Evolutionary conservation across 2,888 invertebrate genomes (phyloP).

Genomic region (Acleris sparsana): DNA sequence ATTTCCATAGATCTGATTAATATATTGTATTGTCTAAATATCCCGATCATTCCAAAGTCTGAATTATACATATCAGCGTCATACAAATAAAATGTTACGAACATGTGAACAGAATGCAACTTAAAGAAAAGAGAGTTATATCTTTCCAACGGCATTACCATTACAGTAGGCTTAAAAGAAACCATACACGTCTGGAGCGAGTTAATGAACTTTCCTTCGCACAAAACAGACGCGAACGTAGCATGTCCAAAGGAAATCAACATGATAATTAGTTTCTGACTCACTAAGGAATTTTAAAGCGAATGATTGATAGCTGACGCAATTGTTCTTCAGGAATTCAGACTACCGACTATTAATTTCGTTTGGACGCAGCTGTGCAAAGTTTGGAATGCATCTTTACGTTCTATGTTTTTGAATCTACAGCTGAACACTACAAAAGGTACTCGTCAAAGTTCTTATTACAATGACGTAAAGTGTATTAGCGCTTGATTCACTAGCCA

Average conservation of each 20-base stretch:
- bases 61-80: not conserved
- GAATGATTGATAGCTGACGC: slow-evolving; percentile 55
- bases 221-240: slow-evolving; percentile 34
- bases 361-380: slow-evolving; percentile 16
- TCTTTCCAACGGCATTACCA: slow-evolving; percentile 14
- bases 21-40: no score
- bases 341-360: slow-evolving; percentile 12
- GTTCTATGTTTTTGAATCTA: slow-evolving; percentile 5
- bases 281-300: slow-evolving; percentile 40
- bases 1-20: no score
- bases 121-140: slow-evolving; percentile 11
- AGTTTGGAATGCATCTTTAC: slow-evolving; percentile 2
- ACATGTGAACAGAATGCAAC: slow-evolving; percentile 2
- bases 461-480: no score
- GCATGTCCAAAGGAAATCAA: slow-evolving; percentile 55
- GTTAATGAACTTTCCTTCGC: slow-evolving; percentile 50
- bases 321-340: slow-evolving; percentile 47
- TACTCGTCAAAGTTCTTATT: no score
- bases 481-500: no score
- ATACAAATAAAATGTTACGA: not conserved
- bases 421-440: no score
- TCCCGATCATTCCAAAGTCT: no score
- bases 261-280: slow-evolving; percentile 52
- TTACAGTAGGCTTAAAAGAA: slow-evolving; percentile 7
- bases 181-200: slow-evolving; percentile 34